Percentiles rank a stretch among this genome's conserved stretches.
Evolutionary conservation across 1,140 invertebrate species (phyloP).

Genomic region (Drosophila sp.): DNA sequence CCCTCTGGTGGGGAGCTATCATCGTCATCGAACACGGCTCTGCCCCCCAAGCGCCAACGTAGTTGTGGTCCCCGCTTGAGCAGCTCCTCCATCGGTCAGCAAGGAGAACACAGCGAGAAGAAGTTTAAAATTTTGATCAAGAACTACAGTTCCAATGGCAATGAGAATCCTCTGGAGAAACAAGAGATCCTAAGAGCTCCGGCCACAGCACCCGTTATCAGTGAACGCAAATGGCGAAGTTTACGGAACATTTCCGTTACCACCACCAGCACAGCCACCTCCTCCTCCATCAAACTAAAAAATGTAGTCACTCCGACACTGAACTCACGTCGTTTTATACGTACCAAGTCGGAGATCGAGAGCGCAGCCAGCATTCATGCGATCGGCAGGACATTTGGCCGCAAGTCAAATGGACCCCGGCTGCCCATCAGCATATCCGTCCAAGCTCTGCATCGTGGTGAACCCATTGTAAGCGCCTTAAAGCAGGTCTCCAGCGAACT

Average conservation of each 20-base stretch:
- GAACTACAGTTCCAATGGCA: constrained; percentile 44
- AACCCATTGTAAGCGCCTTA: constrained; percentile 60
- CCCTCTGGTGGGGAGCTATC: constrained; percentile 22
- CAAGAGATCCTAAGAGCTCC: constrained; percentile 25
- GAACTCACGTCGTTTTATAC: constrained; percentile 49
- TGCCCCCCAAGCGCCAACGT: constrained; percentile 69
- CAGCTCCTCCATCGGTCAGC: constrained; percentile 17
- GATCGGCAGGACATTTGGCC: constrained; percentile 63
- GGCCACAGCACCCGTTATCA: constrained; percentile 43
- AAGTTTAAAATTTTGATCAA: constrained; percentile 77
- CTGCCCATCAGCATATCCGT: constrained; percentile 65
- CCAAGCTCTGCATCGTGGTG: constrained; percentile 64
- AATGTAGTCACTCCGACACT: constrained; percentile 6
- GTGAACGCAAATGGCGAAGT: constrained; percentile 68
- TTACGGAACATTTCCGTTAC: constrained; percentile 58
- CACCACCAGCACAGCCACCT: constrained; percentile 15
- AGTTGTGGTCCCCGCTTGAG: constrained; percentile 72
- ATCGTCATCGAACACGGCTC: constrained; percentile 24
- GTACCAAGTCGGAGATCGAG: constrained; percentile 69
- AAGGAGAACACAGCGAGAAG: constrained; percentile 52
- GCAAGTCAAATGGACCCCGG: constrained; percentile 52
- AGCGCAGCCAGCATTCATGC: constrained; percentile 61
- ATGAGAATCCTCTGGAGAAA: constrained; percentile 40
- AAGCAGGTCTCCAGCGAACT: constrained; percentile 67
- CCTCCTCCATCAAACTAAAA: constrained; percentile 16